Conservation (phyloP, 2,797 vertebrate genomes). For the Anabas testudineus region DNA sequence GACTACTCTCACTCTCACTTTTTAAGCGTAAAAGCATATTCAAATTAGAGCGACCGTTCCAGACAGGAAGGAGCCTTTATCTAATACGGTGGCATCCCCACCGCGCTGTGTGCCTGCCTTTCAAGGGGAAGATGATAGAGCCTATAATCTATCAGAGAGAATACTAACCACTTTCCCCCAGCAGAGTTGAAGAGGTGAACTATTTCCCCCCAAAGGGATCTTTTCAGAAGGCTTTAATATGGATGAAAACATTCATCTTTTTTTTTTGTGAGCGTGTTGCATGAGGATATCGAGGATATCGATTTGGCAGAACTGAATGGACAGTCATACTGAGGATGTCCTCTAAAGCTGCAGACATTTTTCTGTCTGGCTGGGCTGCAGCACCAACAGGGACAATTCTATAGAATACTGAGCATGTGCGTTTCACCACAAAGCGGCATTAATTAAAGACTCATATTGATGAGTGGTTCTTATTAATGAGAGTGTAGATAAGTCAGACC, state of each 20-base stretch:
- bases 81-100: conserved; percentile 54
- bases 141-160: conserved; percentile 78
- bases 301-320: conserved; percentile 58
- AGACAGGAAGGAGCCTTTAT: conserved; percentile 61
- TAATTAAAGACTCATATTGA: conserved; percentile 60
- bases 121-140: conserved; percentile 76
- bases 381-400: conserved; percentile 12
- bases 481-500: conserved; percentile 47
- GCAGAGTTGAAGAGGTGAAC: conserved; percentile 76
- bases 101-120: conserved; percentile 62
- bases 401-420: conserved; percentile 23
- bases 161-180: conserved; percentile 71
- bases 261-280: conserved; percentile 46
- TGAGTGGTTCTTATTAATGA: conserved; percentile 56
- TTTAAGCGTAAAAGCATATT: conserved; percentile 66
- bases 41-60: conserved; percentile 47
- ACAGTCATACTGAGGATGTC: conserved; percentile 50
- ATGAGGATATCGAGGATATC: conserved; percentile 66
- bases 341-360: conserved; percentile 52
- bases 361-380: conserved; percentile 21
- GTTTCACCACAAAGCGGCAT: conserved; percentile 39
- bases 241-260: conserved; percentile 79
- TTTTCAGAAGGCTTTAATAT: conserved; percentile 72
- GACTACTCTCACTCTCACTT: conserved; percentile 41
- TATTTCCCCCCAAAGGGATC: conserved; percentile 67